Base-by-base conservation (phyloP, 2,797 vertebrate genomes). In the Gila robusta region DNA sequence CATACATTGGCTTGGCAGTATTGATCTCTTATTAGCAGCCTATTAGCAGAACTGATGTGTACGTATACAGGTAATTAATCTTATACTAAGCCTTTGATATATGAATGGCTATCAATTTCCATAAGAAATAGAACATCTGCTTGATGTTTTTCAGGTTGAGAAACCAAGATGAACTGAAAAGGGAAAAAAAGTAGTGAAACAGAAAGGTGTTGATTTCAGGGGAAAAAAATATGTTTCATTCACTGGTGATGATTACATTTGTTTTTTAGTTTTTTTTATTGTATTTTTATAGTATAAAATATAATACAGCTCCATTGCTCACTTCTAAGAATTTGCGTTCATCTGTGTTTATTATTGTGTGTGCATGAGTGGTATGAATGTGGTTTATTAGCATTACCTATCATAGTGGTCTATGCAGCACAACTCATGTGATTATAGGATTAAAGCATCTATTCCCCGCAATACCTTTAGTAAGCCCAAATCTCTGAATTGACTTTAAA, bases 401-500 rank as follows among this genome's bases (percentile, higher is more conserved):
- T 21, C 37, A 9, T 74, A 49, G 82, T 91, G 87, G 80, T 81
- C 35, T 35, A 83, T 88, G 87, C 44, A 66, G 41, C 14, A 77
- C 32, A 91, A 88, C 88, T 71, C 81, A 77, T 86, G 44, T 78
- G 79, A 88, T 73, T 87, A 81, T 66, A 87, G 88, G 87, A 90
- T 90, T 92, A 91, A 89, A 85, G 88, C 76, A 84, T 86, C 82
- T 87, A 56, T 78, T 81, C 87, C 79, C 81, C 73, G 80, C 88
- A 90, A 91, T 90, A 91, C 89, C 89, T 90, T 78, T 91, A 90
- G 91, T 92, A 91, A 92, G 87, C 89, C 87, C 89, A 87, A 93
- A 92, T 91, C 90, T 69, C 64, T 47, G 28, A 37, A 69, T 81
- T 32, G 39, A 32, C 16, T 32, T 47, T 66, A 64, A 80, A 80